Conservation (phyloP, 2,888 invertebrate species). For the Aelia acuminata region DNA sequence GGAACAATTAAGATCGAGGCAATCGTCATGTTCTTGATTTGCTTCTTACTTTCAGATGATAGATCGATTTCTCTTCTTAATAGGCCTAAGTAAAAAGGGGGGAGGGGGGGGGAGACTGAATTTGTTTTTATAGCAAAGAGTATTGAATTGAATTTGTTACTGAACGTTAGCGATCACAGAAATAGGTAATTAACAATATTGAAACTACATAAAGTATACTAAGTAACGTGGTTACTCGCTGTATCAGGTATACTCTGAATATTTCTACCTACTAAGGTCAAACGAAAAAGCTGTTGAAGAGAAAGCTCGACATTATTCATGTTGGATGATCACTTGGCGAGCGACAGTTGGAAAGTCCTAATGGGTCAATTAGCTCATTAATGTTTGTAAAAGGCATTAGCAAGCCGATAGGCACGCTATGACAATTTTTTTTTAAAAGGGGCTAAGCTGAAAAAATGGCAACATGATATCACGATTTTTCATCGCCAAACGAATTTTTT, state of each 20-base stretch:
- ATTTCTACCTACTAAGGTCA: neutral
- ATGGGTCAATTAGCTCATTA: conserved; percentile 5
- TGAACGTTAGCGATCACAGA: neutral
- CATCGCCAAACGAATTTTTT: neutral
- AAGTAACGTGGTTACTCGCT: too few relatives aligned
- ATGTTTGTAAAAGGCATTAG: conserved; percentile 19
- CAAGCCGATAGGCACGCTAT: neutral
- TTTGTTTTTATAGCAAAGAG: neutral
- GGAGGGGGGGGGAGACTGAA: too few relatives aligned
- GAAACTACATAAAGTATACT: too few relatives aligned
- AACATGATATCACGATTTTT: neutral
- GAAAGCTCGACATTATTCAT: neutral
- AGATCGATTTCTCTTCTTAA: neutral
- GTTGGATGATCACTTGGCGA: neutral
- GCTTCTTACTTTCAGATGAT: neutral
- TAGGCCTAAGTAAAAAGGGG: neutral
- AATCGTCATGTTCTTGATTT: neutral
- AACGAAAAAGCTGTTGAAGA: neutral
- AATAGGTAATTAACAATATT: neutral
- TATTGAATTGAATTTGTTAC: neutral
- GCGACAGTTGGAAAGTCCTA: neutral
- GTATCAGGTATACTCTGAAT: too few relatives aligned
- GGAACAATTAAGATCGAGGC: neutral
- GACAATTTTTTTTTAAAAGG: neutral
- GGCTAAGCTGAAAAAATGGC: neutral